phyloP scores from a whole-genome alignment of 2,888 invertebrate species.

The Erebia epiphron region DNA sequence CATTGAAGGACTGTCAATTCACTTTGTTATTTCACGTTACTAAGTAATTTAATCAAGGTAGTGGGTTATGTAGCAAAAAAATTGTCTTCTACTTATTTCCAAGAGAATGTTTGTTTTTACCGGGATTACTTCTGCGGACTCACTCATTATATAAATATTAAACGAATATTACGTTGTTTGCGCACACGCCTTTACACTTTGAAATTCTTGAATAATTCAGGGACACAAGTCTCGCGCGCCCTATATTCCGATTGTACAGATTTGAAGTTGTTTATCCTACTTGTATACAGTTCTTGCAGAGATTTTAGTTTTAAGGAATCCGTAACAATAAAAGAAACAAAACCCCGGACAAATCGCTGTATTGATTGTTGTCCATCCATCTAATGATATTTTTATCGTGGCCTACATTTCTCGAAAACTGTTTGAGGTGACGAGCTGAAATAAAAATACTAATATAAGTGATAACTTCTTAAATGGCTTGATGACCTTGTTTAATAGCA shows the following conservation, averaged over 20 bases:
- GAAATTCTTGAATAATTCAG: slow-evolving; percentile 72
- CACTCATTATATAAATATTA: slow-evolving; percentile 72
- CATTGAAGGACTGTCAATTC: slow-evolving; percentile 31
- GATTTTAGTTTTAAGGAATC: not conserved
- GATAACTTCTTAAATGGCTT: no score
- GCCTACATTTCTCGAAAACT: no score
- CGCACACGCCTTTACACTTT: slow-evolving; percentile 69
- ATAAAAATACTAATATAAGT: no score
- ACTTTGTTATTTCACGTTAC: slow-evolving; percentile 43
- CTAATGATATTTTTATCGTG: no score
- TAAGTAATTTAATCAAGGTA: slow-evolving; percentile 52
- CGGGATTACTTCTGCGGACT: slow-evolving; percentile 58
- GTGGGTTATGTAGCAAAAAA: slow-evolving; percentile 47
- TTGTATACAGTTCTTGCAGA: slow-evolving; percentile 16
- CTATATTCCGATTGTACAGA: slow-evolving; percentile 21
- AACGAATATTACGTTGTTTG: slow-evolving; percentile 71
- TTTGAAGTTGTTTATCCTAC: slow-evolving; percentile 23
- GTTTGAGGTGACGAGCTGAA: no score
- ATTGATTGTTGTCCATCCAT: no score
- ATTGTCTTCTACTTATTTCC: slow-evolving; percentile 55
- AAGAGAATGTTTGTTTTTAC: slow-evolving; percentile 56
- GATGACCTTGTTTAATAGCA: no score
- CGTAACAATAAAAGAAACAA: not conserved
- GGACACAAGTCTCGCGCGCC: slow-evolving; percentile 38
- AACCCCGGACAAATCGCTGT: no score